Evolutionary conservation across 2,797 vertebrate species (phyloP).

Genomic region (Odontamblyopus lacepedii): DNA sequence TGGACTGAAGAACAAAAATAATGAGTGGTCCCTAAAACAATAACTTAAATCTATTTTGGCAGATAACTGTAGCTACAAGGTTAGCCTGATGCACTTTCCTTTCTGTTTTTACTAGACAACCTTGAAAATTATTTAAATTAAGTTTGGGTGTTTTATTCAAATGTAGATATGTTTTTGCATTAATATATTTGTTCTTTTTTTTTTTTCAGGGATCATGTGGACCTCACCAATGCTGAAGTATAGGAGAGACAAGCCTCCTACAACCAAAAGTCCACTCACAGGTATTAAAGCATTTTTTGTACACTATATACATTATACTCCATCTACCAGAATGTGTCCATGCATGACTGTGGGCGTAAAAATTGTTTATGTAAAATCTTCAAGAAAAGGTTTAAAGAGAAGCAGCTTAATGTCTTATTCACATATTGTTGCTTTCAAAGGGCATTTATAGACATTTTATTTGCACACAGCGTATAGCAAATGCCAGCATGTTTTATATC

Average conservation of each 20-base stretch:
- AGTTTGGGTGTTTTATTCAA: constrained; percentile 16
- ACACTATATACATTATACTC: not conserved
- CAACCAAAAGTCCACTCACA: constrained; percentile 38
- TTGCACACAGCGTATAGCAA: constrained; percentile 32
- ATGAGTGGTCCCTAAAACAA: constrained; percentile 28
- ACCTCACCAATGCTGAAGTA: constrained; percentile 23
- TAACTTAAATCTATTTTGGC: constrained; percentile 16
- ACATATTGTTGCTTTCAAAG: constrained; percentile 29
- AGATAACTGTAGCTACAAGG: constrained; percentile 38
- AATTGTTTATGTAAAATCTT: constrained; percentile 18
- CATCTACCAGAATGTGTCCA: not conserved
- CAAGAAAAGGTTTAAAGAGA: constrained; percentile 21
- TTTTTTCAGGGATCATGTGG: constrained; percentile 43
- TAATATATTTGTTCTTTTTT: constrained; percentile 39
- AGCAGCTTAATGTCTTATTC: constrained; percentile 9
- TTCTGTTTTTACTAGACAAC: constrained; percentile 4
- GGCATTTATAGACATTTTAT: constrained; percentile 46
- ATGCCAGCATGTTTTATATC: constrained; percentile 42
- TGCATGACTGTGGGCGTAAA: not conserved
- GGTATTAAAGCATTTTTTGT: constrained; percentile 41
- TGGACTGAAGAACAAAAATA: constrained; percentile 21
- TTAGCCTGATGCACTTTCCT: constrained; percentile 23
- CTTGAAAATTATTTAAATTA: constrained; percentile 17
- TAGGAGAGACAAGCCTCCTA: constrained; percentile 31
- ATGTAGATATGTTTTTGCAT: constrained; percentile 22